Conservation (phyloP, 2,888 invertebrate species). For the Isoperla grammatica region DNA sequence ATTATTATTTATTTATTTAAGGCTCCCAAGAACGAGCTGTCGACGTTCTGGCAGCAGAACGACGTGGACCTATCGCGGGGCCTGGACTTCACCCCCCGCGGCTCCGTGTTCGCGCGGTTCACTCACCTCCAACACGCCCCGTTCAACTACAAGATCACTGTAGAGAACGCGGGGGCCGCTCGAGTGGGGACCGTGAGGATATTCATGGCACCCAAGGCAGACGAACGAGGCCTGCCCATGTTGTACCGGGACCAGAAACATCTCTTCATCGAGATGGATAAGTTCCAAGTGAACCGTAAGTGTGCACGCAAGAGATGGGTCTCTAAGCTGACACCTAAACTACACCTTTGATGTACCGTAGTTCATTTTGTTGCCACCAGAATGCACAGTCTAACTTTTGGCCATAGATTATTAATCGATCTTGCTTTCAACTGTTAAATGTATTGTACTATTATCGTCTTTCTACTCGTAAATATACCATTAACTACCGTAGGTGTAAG, state of each 20-base stretch:
- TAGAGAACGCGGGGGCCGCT: slow-evolving; percentile 44
- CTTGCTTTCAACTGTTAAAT: no score
- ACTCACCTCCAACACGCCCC: slow-evolving; percentile 72
- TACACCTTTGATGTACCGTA: no score
- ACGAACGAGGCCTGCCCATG: slow-evolving; percentile 34
- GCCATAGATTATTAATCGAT: no score
- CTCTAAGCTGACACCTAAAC: no score
- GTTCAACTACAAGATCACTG: slow-evolving; percentile 53
- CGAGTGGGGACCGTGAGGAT: slow-evolving; percentile 32
- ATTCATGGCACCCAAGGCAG: slow-evolving; percentile 37
- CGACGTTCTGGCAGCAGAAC: slow-evolving; percentile 75
- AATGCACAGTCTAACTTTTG: no score
- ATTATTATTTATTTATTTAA: no score
- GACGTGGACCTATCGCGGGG: slow-evolving; percentile 73
- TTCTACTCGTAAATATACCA: no score
- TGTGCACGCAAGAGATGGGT: no score
- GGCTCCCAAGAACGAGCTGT: slow-evolving; percentile 47
- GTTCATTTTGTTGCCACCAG: no score
- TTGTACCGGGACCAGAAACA: slow-evolving; percentile 35
- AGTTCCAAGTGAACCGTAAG: slow-evolving; percentile 35
- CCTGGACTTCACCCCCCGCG: slow-evolving; percentile 74
- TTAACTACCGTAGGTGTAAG: no score
- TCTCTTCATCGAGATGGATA: slow-evolving; percentile 38
- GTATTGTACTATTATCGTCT: no score
- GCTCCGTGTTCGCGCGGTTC: slow-evolving; percentile 64